These are phyloP conservation scores for Noctilio leporinus DNA, from an alignment of 2,113 vertebrate species.

Conservation along the genomic window DNA sequence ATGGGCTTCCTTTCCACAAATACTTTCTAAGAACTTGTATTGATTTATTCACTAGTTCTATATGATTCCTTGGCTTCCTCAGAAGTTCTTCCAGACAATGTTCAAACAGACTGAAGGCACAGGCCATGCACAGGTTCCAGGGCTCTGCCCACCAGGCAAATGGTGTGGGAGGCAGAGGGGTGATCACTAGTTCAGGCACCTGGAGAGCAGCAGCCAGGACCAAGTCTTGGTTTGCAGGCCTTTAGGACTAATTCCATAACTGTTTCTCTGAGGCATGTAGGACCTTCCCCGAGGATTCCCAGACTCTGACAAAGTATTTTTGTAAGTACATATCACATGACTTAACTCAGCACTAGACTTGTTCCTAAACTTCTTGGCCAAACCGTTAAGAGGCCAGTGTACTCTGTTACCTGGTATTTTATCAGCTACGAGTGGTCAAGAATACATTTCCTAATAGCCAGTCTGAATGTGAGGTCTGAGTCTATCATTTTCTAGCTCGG, in stretches of 20 bases:
- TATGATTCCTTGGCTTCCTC: background rate
- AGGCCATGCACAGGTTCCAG: background rate
- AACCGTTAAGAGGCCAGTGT: background rate
- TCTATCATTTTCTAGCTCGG: background rate
- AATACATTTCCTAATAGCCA: background rate
- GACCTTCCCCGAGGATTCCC: background rate
- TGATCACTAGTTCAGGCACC: background rate
- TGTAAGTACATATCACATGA: background rate
- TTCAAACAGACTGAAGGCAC: background rate
- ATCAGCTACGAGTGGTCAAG: background rate
- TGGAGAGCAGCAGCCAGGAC: background rate
- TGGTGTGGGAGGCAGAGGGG: background rate
- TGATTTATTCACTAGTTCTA: background rate
- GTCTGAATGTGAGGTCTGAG: background rate
- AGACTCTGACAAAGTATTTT: background rate
- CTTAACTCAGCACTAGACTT: background rate
- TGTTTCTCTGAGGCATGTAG: background rate
- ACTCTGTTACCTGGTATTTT: background rate
- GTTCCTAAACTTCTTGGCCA: background rate
- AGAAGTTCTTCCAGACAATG: background rate
- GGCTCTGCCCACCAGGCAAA: background rate
- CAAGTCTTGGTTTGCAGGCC: background rate
- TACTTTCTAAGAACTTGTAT: constrained; percentile 30
- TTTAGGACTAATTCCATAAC: background rate
- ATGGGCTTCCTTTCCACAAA: background rate